Percentiles rank a stretch among this genome's conserved stretches.
Evolutionary conservation across 1,140 invertebrate genomes (phyloP).

Genomic region (Lasioglossum albipes): DNA sequence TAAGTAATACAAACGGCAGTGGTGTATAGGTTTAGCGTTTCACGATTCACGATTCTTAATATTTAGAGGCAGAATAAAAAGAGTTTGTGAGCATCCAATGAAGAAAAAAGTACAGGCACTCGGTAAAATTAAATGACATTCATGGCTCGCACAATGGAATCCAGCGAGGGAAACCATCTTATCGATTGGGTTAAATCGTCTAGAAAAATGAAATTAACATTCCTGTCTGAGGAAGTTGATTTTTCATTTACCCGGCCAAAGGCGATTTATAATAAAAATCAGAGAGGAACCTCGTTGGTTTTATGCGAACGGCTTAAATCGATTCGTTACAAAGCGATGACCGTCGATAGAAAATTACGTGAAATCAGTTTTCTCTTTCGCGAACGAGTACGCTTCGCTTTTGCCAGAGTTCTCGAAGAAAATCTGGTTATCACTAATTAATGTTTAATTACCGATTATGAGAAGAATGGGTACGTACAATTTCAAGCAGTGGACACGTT

Average conservation of each 20-base stretch:
- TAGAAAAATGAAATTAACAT: background rate
- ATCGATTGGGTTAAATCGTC: background rate
- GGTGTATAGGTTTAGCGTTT: too few species aligned
- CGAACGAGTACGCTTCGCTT: background rate
- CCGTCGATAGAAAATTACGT: background rate
- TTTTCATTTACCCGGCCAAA: background rate
- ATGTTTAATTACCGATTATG: slow-evolving; percentile 26
- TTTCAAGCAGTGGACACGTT: too few species aligned
- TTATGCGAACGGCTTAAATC: background rate
- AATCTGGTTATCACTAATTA: background rate
- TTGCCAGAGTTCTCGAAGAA: background rate
- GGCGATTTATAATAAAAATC: background rate
- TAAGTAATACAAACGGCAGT: too few species aligned
- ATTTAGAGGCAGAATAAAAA: too few species aligned
- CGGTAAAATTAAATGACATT: slow-evolving; percentile 21
- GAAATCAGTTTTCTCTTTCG: background rate
- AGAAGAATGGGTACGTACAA: too few species aligned
- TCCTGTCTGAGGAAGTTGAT: background rate
- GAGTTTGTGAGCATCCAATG: too few species aligned
- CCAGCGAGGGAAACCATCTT: background rate
- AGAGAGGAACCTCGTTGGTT: background rate
- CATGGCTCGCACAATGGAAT: background rate
- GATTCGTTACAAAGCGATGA: background rate
- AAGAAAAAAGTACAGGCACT: background rate
- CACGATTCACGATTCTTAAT: too few species aligned